Evolutionary conservation across 2,797 vertebrate genomes (phyloP), one percentile per base, ranked within the genome.

Genomic region (Nyctalus aviator): DNA sequence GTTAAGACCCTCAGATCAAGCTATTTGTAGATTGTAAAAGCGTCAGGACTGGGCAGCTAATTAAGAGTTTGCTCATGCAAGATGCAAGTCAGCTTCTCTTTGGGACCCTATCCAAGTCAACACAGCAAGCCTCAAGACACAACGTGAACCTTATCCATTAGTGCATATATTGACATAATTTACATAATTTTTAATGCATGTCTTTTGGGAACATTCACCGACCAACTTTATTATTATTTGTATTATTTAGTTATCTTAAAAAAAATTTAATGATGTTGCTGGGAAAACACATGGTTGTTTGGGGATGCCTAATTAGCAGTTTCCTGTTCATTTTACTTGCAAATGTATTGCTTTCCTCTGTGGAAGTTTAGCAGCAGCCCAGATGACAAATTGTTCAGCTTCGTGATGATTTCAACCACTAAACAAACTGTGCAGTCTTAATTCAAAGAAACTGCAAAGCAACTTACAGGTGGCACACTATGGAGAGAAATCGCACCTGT

Each of bases 241-340:
- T 96, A 94, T 85, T 94, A 93, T 92, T 96, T 95, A 91, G 89
- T 96, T 94, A 94, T 90, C 84, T 84, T 89, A 66, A 85, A 93
- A 93, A 95, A 91, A 87, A 37, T 15, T 66, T 88, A 81, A 90
- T 85, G 68, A 46, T 37, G 1, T 93, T 93, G 77, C 27, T 93
- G 76, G 93, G 94, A 88, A 95, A 95, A 95, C 59, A 81, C 88
- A 89, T 41, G 82, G 62, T 84, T 95, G 85, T 96, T 89, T 88
- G n/a, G 85, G 72, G 94, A 92, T 94, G 92, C 83, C 84, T 96
- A 95, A 96, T 97, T 95, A 97, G 93, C 85, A 73, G 50, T 79
- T 97, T 97, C 93, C 94, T 97, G 71, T 96, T 96, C 96, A 96
- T 97, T 97, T 97, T 90, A 96, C 96, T 97, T 97, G 96, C 96